Evolutionary conservation across 1,140 invertebrate genomes (phyloP).

Genomic region (Druon quercuslanigerum): DNA sequence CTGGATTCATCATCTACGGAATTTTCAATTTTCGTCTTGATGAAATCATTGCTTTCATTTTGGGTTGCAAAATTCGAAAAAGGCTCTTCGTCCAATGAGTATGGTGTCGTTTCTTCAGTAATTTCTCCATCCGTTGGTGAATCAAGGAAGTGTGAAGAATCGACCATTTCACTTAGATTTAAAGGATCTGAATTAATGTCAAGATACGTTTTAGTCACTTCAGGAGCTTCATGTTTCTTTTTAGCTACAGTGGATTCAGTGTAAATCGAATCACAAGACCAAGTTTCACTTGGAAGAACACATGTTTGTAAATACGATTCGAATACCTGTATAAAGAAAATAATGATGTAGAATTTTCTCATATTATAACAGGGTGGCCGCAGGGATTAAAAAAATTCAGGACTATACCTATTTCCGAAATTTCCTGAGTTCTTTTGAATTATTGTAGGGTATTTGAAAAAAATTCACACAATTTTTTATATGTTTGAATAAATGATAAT

Average conservation of each 20-base stretch:
- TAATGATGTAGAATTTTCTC: not conserved
- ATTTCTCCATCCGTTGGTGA: not conserved
- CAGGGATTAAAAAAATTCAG: no score
- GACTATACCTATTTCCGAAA: no score
- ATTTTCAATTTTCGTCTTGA: not conserved
- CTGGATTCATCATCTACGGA: not conserved
- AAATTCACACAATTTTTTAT: no score
- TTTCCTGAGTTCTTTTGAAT: no score
- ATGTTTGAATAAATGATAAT: no score
- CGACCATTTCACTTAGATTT: constrained; percentile 46
- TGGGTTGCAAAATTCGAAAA: no score
- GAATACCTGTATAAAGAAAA: constrained; percentile 66
- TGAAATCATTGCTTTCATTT: not conserved
- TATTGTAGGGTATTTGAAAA: no score
- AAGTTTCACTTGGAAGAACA: constrained; percentile 72
- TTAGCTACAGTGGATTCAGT: constrained; percentile 36
- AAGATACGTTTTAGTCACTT: constrained; percentile 50
- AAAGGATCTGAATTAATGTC: constrained; percentile 42
- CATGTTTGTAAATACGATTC: constrained; percentile 73
- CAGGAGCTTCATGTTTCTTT: constrained; percentile 32
- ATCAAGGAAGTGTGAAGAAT: constrained; percentile 51
- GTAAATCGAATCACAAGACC: constrained; percentile 55
- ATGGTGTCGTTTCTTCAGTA: not conserved
- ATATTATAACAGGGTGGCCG: no score
- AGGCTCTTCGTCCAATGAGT: not conserved